Evolutionary conservation across 1,140 invertebrate genomes (phyloP).

Genomic region (Calosoma granatense): DNA sequence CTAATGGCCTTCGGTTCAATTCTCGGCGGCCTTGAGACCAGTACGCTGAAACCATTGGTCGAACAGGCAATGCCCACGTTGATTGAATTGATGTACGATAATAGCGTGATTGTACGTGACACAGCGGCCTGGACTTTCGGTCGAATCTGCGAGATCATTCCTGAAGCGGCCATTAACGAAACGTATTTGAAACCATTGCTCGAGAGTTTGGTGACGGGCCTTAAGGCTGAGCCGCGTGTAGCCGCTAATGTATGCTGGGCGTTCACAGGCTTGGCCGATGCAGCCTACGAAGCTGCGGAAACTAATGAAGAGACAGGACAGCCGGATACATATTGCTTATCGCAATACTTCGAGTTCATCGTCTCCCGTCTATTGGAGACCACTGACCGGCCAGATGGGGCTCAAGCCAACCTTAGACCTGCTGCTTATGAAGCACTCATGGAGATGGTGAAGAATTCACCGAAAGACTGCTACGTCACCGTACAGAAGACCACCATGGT

Average conservation of each 20-base stretch:
- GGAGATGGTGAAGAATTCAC: constrained; percentile 99
- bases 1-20: constrained; percentile 98
- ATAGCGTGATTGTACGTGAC: constrained; percentile 86
- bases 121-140: constrained; percentile 98
- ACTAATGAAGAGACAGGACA: constrained; percentile 59
- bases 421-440: constrained; percentile 98
- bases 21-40: constrained; percentile 82
- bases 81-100: constrained; percentile 89
- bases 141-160: constrained; percentile 93
- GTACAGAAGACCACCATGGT: constrained; percentile 96
- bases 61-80: constrained; percentile 94
- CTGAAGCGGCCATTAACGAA: constrained; percentile 90
- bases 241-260: constrained; percentile 99
- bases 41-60: constrained; percentile 82
- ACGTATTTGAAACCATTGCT: constrained; percentile 74
- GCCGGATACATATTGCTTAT: constrained; percentile 90
- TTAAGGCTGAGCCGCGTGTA: constrained; percentile 89
- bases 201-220: constrained; percentile 78
- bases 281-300: constrained; percentile 79
- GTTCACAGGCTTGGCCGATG: constrained; percentile 93
- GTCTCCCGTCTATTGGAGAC: constrained; percentile 85
- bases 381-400: constrained; percentile 81
- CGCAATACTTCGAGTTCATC: constrained; percentile 88
- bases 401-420: constrained; percentile 84
- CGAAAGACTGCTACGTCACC: constrained; percentile 91